Evolutionary conservation across 2,888 invertebrate species (phyloP).

Genomic region (Sthenelais limicola): DNA sequence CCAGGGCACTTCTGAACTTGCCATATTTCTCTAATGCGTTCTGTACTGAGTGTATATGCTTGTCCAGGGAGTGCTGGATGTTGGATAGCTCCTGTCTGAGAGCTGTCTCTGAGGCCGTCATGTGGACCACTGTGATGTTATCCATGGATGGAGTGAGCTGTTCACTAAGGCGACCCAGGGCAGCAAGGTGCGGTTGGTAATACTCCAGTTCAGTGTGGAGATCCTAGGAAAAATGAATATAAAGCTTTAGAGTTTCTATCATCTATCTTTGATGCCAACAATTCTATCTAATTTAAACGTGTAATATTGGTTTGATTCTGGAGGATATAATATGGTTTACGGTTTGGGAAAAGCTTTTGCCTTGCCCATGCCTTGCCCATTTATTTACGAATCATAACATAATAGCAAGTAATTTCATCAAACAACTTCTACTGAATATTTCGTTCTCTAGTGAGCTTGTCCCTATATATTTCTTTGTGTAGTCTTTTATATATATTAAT

Average conservation of each 20-base stretch:
- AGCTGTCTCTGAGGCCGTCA: conserved; percentile 62
- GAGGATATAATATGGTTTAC: too few relatives aligned
- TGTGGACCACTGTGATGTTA: conserved; percentile 59
- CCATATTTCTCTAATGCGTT: conserved; percentile 58
- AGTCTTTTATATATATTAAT: too few relatives aligned
- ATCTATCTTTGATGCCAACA: too few relatives aligned
- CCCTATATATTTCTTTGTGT: too few relatives aligned
- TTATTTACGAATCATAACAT: too few relatives aligned
- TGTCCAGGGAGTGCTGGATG: conserved; percentile 59
- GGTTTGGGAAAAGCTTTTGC: too few relatives aligned
- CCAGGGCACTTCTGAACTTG: conserved; percentile 60
- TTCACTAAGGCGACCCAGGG: conserved; percentile 74
- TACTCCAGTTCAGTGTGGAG: conserved; percentile 61
- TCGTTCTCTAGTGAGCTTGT: too few relatives aligned
- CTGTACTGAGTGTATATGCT: conserved; percentile 57
- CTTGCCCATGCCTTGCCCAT: too few relatives aligned
- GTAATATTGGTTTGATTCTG: too few relatives aligned
- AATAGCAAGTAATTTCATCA: too few relatives aligned
- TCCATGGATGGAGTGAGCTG: conserved; percentile 63
- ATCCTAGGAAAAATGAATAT: conserved; percentile 55
- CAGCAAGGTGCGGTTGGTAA: conserved; percentile 58
- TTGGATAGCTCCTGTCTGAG: conserved; percentile 62
- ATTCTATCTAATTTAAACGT: too few relatives aligned
- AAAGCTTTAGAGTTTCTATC: background rate
- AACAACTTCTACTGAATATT: too few relatives aligned